A percentile compares a stretch with the other conserved stretches of the same genome.
These are phyloP conservation scores for Scalopus aquaticus DNA, from an alignment of 2,113 vertebrate genomes.

Conservation along the genomic window DNA sequence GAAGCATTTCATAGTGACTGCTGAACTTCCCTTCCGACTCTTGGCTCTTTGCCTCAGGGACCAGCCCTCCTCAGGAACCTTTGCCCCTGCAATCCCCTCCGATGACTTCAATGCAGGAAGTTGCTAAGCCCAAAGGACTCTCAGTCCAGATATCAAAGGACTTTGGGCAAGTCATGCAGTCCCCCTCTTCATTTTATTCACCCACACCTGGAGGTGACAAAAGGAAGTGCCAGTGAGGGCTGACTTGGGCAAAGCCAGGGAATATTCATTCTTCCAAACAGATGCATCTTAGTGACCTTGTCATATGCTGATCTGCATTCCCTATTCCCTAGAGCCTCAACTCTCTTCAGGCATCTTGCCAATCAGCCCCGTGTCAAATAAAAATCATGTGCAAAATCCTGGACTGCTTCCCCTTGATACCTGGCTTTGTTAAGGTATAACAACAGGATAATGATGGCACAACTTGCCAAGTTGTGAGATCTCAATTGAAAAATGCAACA, in stretches of 20 bases:
- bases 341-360: neutral
- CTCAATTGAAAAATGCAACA: neutral
- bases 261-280: neutral
- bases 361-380: neutral
- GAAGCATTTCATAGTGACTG: neutral
- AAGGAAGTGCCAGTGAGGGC: neutral
- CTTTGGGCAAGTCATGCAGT: neutral
- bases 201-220: neutral
- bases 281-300: neutral
- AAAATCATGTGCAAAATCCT: neutral
- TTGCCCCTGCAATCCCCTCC: neutral
- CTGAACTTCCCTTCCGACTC: neutral
- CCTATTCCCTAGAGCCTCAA: neutral
- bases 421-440: neutral
- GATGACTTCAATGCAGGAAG: neutral
- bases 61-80: neutral
- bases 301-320: neutral
- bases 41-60: neutral
- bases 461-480: neutral
- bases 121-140: too few species aligned
- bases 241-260: neutral
- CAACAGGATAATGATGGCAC: neutral
- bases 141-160: too few species aligned
- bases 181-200: neutral
- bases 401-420: neutral